phyloP scores from a whole-genome alignment of 2,888 invertebrate species.

The Drosophila rellima region DNA sequence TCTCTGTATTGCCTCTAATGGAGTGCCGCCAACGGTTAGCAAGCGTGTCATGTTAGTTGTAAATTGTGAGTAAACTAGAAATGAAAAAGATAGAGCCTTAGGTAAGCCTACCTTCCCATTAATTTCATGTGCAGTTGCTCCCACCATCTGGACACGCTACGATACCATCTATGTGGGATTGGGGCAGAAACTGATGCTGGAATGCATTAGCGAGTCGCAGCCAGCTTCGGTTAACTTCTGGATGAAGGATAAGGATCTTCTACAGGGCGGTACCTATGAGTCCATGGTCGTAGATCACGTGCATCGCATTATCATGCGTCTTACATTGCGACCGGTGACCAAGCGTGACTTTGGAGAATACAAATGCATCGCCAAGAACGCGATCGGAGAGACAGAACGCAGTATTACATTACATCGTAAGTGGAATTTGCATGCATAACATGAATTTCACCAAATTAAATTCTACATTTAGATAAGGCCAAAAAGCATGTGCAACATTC shows the following conservation, averaged over 20 bases:
- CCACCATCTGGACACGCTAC: constrained; percentile 84
- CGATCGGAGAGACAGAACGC: constrained; percentile 88
- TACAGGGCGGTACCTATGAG: constrained; percentile 85
- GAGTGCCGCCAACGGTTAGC: constrained; percentile 85
- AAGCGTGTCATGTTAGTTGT: constrained; percentile 84
- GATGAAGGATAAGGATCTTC: constrained; percentile 84
- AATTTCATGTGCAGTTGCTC: constrained; percentile 83
- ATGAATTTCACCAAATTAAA: neutral
- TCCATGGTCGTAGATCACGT: constrained; percentile 89
- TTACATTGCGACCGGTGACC: constrained; percentile 89
- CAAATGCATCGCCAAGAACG: constrained; percentile 93
- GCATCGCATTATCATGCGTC: constrained; percentile 91
- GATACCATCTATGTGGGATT: constrained; percentile 83
- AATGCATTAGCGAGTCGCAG: constrained; percentile 85
- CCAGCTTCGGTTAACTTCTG: constrained; percentile 85
- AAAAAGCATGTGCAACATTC: constrained; percentile 82
- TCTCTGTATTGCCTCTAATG: constrained; percentile 85
- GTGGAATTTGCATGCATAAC: constrained; percentile 27
- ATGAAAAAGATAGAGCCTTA: neutral
- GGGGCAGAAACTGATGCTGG: constrained; percentile 84
- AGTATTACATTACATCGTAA: constrained; percentile 82
- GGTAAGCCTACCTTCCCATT: constrained; percentile 33
- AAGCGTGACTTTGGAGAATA: constrained; percentile 91
- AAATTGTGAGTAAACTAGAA: constrained; percentile 80
- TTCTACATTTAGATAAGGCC: constrained; percentile 74